These are phyloP conservation scores for Paedocypris micromegethes DNA, from an alignment of 2,797 vertebrate genomes.

Conservation along the genomic window DNA sequence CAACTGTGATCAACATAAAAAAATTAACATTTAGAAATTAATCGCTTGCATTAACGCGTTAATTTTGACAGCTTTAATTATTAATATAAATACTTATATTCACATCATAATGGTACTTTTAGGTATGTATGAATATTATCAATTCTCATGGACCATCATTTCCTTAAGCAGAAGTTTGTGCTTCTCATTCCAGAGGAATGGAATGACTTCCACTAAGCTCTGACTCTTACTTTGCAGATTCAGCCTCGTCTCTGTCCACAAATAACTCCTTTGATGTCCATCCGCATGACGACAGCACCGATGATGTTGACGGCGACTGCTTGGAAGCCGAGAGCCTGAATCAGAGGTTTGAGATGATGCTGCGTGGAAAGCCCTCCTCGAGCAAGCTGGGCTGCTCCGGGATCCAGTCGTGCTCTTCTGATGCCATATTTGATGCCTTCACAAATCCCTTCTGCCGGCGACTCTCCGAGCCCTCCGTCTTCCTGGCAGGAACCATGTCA, in stretches of 20 bases:
- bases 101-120: no score
- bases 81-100: no score
- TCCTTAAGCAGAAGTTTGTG: no score
- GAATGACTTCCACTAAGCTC: neutral
- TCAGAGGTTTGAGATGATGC: neutral
- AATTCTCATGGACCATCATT: no score
- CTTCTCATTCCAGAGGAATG: no score
- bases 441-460: slow-evolving; percentile 68
- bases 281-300: slow-evolving; percentile 87
- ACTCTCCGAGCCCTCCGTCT: slow-evolving; percentile 82
- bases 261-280: slow-evolving; percentile 47
- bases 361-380: slow-evolving; percentile 24
- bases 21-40: no score
- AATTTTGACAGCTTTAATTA: no score
- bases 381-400: slow-evolving; percentile 35
- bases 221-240: slow-evolving; percentile 64
- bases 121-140: no score
- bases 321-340: slow-evolving; percentile 38
- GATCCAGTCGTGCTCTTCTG: slow-evolving; percentile 51
- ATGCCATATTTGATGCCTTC: slow-evolving; percentile 54
- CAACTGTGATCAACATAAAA: no score
- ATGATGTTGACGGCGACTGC: slow-evolving; percentile 72
- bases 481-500: slow-evolving; percentile 49
- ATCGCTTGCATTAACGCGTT: no score
- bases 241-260: slow-evolving; percentile 17